Percentiles rank a stretch among this genome's conserved stretches.
These are phyloP conservation scores for Tupaia chinensis DNA, from an alignment of 2,113 vertebrate species.

Conservation along the genomic window DNA sequence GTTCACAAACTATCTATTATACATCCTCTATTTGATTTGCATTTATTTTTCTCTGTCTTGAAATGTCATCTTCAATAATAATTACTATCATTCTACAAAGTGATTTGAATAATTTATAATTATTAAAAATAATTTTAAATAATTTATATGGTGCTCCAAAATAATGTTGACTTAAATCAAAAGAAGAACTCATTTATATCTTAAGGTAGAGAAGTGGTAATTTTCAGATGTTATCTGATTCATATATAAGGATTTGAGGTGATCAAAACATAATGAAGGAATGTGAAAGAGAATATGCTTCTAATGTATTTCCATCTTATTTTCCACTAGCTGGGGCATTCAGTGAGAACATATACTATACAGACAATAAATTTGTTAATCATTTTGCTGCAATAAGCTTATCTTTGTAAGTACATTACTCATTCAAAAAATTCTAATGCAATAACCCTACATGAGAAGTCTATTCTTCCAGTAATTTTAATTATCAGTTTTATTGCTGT, in stretches of 20 bases:
- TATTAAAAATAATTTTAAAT: not conserved
- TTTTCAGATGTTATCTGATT: slow-evolving; percentile 31
- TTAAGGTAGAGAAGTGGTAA: not conserved
- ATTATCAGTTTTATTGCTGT: slow-evolving; percentile 60
- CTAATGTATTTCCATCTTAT: slow-evolving; percentile 44
- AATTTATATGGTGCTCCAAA: not conserved
- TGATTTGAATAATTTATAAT: no score
- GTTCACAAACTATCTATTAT: not conserved
- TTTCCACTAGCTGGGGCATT: slow-evolving; percentile 42
- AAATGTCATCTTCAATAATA: not conserved
- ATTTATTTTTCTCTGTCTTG: not conserved
- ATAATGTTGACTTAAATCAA: not conserved
- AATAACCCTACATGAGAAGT: slow-evolving; percentile 53
- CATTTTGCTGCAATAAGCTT: slow-evolving; percentile 77
- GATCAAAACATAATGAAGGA: slow-evolving; percentile 53
- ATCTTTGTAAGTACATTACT: slow-evolving; percentile 63
- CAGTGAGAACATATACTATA: slow-evolving; percentile 50
- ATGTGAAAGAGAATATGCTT: slow-evolving; percentile 30
- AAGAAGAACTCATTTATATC: slow-evolving; percentile 10
- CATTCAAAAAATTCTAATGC: slow-evolving; percentile 62
- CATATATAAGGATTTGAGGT: not conserved
- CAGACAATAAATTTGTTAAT: slow-evolving; percentile 74
- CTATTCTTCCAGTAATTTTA: slow-evolving; percentile 65
- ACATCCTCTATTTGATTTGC: not conserved
- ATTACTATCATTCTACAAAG: not conserved